These are phyloP conservation scores for Theodoxus fluviatilis DNA, from an alignment of 2,888 invertebrate species.

Conservation along the genomic window DNA sequence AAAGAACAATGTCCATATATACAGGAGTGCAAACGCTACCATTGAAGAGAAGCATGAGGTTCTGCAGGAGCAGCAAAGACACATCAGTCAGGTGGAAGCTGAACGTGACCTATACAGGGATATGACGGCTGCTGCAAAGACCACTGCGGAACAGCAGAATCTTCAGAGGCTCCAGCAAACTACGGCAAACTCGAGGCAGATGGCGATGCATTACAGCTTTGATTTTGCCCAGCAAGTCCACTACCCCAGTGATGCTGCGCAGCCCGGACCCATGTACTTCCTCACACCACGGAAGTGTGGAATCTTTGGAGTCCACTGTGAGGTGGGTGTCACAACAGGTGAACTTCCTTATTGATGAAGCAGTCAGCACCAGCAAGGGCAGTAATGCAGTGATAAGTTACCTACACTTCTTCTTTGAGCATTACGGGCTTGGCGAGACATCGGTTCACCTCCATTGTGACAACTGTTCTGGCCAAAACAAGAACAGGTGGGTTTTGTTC, in stretches of 20 bases:
- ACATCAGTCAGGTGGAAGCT: slow-evolving; percentile 15
- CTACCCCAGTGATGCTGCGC: slow-evolving; percentile 39
- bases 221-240: slow-evolving; percentile 42
- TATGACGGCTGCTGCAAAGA: slow-evolving; percentile 5
- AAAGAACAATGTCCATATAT: slow-evolving; percentile 24
- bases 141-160: background rate
- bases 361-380: slow-evolving; percentile 28
- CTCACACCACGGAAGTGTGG: slow-evolving; percentile 40
- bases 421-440: slow-evolving; percentile 29
- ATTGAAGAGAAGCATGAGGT: slow-evolving; percentile 8
- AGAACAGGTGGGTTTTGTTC: slow-evolving; percentile 29
- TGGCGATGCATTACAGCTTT: slow-evolving; percentile 35
- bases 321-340: slow-evolving; percentile 31
- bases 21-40: slow-evolving; percentile 17
- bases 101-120: slow-evolving; percentile 16
- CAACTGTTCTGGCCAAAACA: slow-evolving; percentile 29
- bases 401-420: slow-evolving; percentile 30
- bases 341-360: slow-evolving; percentile 41
- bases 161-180: background rate
- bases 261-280: slow-evolving; percentile 45
- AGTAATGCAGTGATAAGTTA: slow-evolving; percentile 26
- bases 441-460: slow-evolving; percentile 24
- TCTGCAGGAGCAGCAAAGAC: background rate
- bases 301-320: slow-evolving; percentile 39
- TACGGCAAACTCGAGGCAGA: background rate